Conservation (phyloP, 2,888 invertebrate genomes). For the Silvanus unidentatus region DNA sequence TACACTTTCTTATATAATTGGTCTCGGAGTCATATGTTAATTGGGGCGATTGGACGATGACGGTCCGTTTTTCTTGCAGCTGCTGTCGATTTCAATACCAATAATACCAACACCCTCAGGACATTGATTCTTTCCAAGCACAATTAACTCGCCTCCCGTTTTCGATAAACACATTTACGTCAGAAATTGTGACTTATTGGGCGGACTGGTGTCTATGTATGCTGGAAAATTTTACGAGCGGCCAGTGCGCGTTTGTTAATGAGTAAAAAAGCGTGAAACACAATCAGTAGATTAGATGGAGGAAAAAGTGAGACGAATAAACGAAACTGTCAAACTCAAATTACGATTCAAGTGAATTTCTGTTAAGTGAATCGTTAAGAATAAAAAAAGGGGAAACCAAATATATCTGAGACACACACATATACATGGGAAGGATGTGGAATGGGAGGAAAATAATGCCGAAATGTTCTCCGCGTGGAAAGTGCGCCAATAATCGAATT, state of each 20-base stretch:
- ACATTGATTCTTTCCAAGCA: slow-evolving; percentile 21
- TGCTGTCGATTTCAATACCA: slow-evolving; percentile 16
- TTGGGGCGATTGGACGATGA: slow-evolving; percentile 29
- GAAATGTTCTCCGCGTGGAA: slow-evolving; percentile 6
- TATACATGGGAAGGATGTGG: background rate
- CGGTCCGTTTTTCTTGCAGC: slow-evolving; percentile 17
- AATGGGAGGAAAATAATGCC: background rate
- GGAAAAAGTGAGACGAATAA: background rate
- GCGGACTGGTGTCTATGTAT: too few relatives aligned
- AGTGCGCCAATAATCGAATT: slow-evolving; percentile 35
- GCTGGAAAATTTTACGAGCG: too few relatives aligned
- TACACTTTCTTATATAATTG: slow-evolving; percentile 26
- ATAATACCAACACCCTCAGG: slow-evolving; percentile 13
- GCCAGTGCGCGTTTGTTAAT: background rate
- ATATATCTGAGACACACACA: background rate
- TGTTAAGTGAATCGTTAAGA: slow-evolving; percentile 20
- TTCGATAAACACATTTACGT: too few relatives aligned
- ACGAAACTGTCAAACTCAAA: slow-evolving; percentile 23
- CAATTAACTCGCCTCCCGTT: too few relatives aligned
- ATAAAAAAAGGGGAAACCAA: slow-evolving; percentile 8
- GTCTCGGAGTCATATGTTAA: slow-evolving; percentile 33
- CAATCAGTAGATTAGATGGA: background rate
- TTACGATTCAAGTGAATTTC: slow-evolving; percentile 21
- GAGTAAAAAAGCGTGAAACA: background rate
- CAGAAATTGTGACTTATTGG: too few relatives aligned